Evolutionary conservation across 2,113 vertebrate genomes (phyloP).

Genomic region (Amphiprion ocellaris): DNA sequence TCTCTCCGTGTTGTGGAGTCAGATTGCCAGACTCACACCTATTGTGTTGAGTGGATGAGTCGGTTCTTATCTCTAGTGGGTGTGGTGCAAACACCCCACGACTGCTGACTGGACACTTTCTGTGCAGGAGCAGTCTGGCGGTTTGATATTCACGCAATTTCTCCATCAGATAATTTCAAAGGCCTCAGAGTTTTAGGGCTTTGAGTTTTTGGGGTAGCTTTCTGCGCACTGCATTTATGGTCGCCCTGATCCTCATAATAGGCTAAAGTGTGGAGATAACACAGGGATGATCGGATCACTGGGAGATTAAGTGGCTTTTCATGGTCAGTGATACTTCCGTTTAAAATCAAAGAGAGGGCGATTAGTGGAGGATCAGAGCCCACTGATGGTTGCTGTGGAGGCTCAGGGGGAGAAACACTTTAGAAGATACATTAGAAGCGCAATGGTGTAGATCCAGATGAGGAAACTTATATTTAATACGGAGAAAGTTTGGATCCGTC

Average conservation of each 20-base stretch:
- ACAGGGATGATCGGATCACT: slow-evolving; percentile 82
- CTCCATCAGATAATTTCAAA: not conserved
- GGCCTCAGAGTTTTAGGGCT: not conserved
- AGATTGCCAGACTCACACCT: slow-evolving; percentile 38
- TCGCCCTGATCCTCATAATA: slow-evolving; percentile 70
- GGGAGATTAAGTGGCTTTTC: slow-evolving; percentile 77
- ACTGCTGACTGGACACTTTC: not conserved
- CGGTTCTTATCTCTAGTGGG: not conserved
- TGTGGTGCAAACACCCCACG: too few relatives aligned
- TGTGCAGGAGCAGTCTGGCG: not conserved
- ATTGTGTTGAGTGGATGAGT: not conserved
- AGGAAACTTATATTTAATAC: not conserved
- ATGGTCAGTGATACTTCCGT: slow-evolving; percentile 73
- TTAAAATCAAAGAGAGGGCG: slow-evolving; percentile 71
- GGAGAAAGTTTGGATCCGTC: not conserved
- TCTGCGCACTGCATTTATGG: slow-evolving; percentile 57
- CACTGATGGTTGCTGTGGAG: slow-evolving; percentile 49
- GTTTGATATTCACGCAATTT: not conserved
- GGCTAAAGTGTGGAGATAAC: slow-evolving; percentile 79
- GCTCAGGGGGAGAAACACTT: not conserved
- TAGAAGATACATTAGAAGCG: not conserved
- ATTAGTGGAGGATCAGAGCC: slow-evolving; percentile 54
- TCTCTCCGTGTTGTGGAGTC: not conserved
- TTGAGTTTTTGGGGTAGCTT: slow-evolving; percentile 10
- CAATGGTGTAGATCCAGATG: too few relatives aligned